A percentile compares a stretch with the other conserved stretches of the same genome.
phyloP scores from a whole-genome alignment of 1,140 invertebrate genomes.

The Zaprionus gabonicus region DNA sequence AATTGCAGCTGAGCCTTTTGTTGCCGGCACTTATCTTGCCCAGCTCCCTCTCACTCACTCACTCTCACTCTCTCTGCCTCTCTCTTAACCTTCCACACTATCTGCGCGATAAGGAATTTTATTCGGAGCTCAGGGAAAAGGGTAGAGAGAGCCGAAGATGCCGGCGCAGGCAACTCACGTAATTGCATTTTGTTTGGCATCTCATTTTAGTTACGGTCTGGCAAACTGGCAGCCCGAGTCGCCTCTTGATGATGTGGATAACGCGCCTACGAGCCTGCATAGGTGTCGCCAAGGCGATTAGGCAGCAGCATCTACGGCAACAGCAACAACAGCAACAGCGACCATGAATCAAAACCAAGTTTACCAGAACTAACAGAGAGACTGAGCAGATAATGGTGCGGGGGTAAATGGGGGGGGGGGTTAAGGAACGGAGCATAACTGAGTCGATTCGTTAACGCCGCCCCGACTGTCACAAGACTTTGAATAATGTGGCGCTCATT shows the following conservation, averaged over 20 bases:
- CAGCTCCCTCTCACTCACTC: slow-evolving; percentile 14
- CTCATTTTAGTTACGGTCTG: slow-evolving; percentile 82
- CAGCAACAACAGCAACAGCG: neutral
- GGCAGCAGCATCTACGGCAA: slow-evolving; percentile 35
- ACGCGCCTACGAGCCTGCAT: slow-evolving; percentile 71
- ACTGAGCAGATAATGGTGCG: neutral
- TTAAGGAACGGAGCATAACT: slow-evolving; percentile 17
- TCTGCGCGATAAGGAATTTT: slow-evolving; percentile 76
- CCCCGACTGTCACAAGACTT: slow-evolving; percentile 61
- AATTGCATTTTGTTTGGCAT: slow-evolving; percentile 82
- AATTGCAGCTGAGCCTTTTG: slow-evolving; percentile 78
- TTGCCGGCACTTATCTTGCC: slow-evolving; percentile 63
- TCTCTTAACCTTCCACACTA: slow-evolving; percentile 20
- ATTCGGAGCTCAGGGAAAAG: slow-evolving; percentile 57
- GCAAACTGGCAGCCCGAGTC: slow-evolving; percentile 52
- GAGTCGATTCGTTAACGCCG: slow-evolving; percentile 65
- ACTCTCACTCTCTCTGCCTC: neutral
- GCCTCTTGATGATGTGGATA: slow-evolving; percentile 46
- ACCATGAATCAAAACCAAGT: slow-evolving; percentile 74
- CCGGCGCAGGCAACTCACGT: slow-evolving; percentile 60
- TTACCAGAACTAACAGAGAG: slow-evolving; percentile 24
- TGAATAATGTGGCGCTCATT: slow-evolving; percentile 76
- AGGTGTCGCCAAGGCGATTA: slow-evolving; percentile 81
- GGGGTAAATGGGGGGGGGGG: neutral
- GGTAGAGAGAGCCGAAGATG: slow-evolving; percentile 16